These are phyloP conservation scores for Terebella lapidaria DNA, from an alignment of 2,888 invertebrate genomes.

Conservation along the genomic window DNA sequence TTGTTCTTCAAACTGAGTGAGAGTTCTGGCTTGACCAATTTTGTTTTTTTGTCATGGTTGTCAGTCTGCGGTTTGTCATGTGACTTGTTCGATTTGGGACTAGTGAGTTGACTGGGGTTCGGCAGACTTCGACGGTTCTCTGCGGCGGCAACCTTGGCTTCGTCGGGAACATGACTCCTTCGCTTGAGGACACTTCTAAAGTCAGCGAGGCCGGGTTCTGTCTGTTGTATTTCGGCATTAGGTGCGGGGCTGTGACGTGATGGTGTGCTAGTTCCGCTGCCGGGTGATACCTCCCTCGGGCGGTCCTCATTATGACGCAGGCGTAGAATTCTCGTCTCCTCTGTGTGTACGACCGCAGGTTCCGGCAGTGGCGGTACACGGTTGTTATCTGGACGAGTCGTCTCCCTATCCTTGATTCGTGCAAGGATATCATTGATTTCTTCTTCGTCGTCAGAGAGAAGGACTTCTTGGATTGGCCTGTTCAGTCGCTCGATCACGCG, in stretches of 20 bases:
- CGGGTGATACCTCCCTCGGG: background rate
- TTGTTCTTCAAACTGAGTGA: background rate
- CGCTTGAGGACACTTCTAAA: background rate
- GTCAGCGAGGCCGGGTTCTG: background rate
- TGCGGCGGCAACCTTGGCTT: background rate
- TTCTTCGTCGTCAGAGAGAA: conserved; percentile 14
- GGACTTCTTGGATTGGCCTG: conserved; percentile 15
- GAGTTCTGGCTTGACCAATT: background rate
- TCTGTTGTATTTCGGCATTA: background rate
- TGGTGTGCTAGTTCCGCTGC: background rate
- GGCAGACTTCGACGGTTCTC: background rate
- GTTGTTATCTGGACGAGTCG: too few relatives aligned
- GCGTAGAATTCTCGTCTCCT: too few relatives aligned
- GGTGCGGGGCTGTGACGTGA: background rate
- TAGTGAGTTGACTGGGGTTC: background rate
- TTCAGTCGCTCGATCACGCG: conserved; percentile 19
- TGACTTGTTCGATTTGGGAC: background rate
- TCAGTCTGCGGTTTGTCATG: background rate
- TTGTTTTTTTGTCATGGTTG: background rate
- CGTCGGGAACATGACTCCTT: background rate
- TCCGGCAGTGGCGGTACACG: background rate
- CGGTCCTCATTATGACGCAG: background rate
- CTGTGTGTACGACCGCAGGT: background rate
- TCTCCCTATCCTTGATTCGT: background rate
- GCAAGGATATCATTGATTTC: conserved; percentile 5